phyloP scores from a whole-genome alignment of 2,888 invertebrate species.

The Drosophila phalerata region DNA sequence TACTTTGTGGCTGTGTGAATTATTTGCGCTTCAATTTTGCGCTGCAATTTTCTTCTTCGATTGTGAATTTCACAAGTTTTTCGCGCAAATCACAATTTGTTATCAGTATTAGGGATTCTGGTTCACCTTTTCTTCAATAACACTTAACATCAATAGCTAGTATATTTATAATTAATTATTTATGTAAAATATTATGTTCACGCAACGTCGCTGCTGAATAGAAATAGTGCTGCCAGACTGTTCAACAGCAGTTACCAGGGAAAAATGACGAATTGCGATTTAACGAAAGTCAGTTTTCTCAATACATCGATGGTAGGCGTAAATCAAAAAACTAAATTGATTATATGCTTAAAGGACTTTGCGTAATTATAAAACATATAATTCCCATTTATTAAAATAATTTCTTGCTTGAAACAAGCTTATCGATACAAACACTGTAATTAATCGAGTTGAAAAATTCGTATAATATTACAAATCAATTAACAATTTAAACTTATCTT shows the following conservation, averaged over 20 bases:
- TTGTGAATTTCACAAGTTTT: conserved; percentile 40
- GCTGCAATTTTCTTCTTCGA: conserved; percentile 57
- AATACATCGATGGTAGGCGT: not conserved
- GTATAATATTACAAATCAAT: not conserved
- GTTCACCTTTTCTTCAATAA: conserved; percentile 66
- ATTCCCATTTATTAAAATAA: not conserved
- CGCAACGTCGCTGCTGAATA: conserved; percentile 74
- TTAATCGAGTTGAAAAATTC: not conserved
- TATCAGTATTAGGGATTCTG: conserved; percentile 25
- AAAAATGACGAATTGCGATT: conserved; percentile 12
- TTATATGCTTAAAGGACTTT: too few species aligned
- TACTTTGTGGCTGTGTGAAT: conserved; percentile 56
- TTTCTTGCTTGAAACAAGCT: not conserved
- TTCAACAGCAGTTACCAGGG: conserved; percentile 2
- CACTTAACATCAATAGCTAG: conserved; percentile 60
- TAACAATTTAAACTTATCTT: too few species aligned
- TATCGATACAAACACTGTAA: not conserved
- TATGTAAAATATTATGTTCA: conserved; percentile 77
- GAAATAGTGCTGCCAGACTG: conserved; percentile 57
- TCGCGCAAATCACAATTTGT: conserved; percentile 28
- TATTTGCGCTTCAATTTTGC: conserved; percentile 72
- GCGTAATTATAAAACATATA: not conserved
- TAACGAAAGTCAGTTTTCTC: conserved; percentile 1
- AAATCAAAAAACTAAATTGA: not conserved
- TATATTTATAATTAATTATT: conserved; percentile 67